Base-by-base conservation (phyloP, 2,888 invertebrate genomes). In the Elgonia sp. region DNA sequence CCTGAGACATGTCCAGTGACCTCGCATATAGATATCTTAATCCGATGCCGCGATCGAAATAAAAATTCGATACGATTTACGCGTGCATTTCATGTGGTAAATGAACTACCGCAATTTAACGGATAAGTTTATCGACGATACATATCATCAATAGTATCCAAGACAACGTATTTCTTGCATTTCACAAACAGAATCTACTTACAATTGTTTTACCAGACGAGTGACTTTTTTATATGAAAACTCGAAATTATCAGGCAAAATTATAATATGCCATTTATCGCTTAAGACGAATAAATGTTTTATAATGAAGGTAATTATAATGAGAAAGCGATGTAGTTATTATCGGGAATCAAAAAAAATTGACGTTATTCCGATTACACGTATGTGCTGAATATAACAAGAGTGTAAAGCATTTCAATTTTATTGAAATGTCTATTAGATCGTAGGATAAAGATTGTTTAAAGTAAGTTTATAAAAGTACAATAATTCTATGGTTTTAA, bases 11-110 rank as follows among this genome's bases (percentile, higher is more conserved):
- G 87, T 87, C 83, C 83, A 75, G 72, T 77, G 79, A 87, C 87
- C 82, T 89, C 87, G 85, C 84, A 83, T 87, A 89, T 84, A 88
- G 87, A 90, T 87, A 88, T 87, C 90, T 90, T 90, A 90, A 90
- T 90, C 89, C 90, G 87, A 84, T 69, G 87, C 69, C 57, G 89
- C 80, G 83, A 90, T 89, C 83, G 77, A 84, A 86, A 90, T 87
- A 89, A 89, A 89, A 89, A 83, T 86, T 67, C 76, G 37, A 62
- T 37, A 63, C 79, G 84, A 90, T 90, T 90, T 89, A 90, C 73
- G 83, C 73, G 89, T 83, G 87, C 84, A 85, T 75, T 79, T 80
- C 75, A 29, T 75, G 80, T 75, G 83, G 82, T 72, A 89, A 87
- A 89, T 85, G 65, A 69, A 86, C 86, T 86, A 86, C 86, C 42